Evolutionary conservation across 2,888 invertebrate species (phyloP).

Genomic region (Loripinus fragilis): DNA sequence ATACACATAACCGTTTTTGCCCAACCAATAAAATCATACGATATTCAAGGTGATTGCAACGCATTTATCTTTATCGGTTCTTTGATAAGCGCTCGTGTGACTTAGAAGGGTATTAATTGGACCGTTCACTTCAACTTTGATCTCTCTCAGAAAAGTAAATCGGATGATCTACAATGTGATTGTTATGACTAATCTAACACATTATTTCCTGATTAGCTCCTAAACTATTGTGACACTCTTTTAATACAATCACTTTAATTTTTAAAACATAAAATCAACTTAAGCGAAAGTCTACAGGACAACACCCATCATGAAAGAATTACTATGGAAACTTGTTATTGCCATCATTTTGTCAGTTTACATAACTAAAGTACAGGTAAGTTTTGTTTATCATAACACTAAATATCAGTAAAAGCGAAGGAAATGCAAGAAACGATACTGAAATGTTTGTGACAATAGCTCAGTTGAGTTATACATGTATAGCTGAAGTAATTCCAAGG

Average conservation of each 20-base stretch:
- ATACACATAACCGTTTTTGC: too few relatives aligned
- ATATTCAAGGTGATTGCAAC: not conserved
- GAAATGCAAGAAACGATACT: too few relatives aligned
- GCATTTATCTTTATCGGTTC: not conserved
- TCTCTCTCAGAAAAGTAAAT: not conserved
- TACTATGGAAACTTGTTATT: not conserved
- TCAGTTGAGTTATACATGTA: too few relatives aligned
- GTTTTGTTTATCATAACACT: too few relatives aligned
- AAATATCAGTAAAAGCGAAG: too few relatives aligned
- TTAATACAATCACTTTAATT: too few relatives aligned
- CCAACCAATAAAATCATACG: not conserved
- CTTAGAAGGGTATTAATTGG: slow-evolving; percentile 5
- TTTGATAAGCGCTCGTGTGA: not conserved
- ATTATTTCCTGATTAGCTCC: too few relatives aligned
- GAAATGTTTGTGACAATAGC: too few relatives aligned
- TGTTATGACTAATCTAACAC: not conserved
- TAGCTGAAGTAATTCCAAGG: too few relatives aligned
- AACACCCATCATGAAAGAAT: not conserved
- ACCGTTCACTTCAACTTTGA: slow-evolving; percentile 1
- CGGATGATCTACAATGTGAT: not conserved
- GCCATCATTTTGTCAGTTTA: not conserved
- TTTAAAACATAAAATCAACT: too few relatives aligned
- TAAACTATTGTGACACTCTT: too few relatives aligned
- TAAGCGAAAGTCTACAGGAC: too few relatives aligned
- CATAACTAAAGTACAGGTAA: not conserved